Base-by-base conservation (phyloP, 2,888 invertebrate genomes). In the Myopa testacea region DNA sequence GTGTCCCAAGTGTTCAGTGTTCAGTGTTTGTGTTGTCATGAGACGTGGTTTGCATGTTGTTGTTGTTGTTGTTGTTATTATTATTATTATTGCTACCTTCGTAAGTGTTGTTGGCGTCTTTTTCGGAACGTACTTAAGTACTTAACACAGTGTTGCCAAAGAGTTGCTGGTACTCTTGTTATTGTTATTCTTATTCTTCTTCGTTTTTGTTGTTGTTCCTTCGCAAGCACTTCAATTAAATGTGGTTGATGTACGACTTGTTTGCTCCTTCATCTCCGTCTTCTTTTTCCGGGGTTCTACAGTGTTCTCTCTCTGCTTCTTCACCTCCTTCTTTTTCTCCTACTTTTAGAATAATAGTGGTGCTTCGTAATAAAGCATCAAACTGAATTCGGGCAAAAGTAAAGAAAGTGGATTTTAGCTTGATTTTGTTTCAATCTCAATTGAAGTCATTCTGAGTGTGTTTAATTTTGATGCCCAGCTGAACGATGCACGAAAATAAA, bases 161-260 rank as follows among this genome's bases (percentile, higher is more conserved):
- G 50, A 10, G 14, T 50, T 50, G 14, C 50, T 8, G 12, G 50
- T 50, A 8, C 16, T 60, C 16, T 19, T 62, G 40, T 62, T 73
- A n/a, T 6, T 65, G 52, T 26, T 74, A 19, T 40, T 63, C n/a
- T 38, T 62, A 10, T n/a, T 60, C n/a, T 60, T 60, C 16, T 16
- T 60, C n/a, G 62, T 62, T 34, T 26, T 52, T 34, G 63, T 45
- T 74, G 52, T 63, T 63, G 74, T 74, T 45, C 4, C n/a, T 40
- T 3, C 26, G 26, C 52, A 52, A 52, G 52, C 63, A 65, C 74
- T 74, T 74, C 52, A 16, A 65, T 50, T 45, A 65, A 26, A 74
- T 65, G 65, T 65, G 65, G 65, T 63, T 74, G 74, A 74, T 65
- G 65, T 52, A 52, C 34, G 52, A 65, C 34, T 67, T 55, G 50